Base-by-base conservation (phyloP, 2,113 vertebrate species). In the Prietella phreatophila region DNA sequence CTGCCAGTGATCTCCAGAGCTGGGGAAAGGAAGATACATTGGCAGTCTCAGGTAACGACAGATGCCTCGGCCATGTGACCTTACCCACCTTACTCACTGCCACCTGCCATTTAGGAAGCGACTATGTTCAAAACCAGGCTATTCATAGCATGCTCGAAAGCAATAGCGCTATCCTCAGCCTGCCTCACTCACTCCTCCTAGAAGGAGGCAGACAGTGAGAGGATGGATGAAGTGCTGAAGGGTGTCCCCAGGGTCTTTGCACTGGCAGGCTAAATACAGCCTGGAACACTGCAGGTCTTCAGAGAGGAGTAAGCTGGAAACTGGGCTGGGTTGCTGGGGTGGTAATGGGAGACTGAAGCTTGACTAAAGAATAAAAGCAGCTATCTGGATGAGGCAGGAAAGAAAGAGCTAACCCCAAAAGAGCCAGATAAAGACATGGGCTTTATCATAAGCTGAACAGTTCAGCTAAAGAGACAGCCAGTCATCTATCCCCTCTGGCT, bases 41-140 rank as follows among this genome's bases (percentile, higher is more conserved):
- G 93, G 90, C 91, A 91, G 88, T 92, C 90, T 80, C 93, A 93
- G 94, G 92, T 95, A 94, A 91, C 90, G 88, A 87, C 93, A 93
- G 90, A 93, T 89, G 78, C 85, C 93, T 85, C n/a, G 89, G 91
- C 91, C 90, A 75, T 88, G 88, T 92, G 90, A 91, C 89, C 88
- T 91, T 86, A 27, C 82, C 83, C 58, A 79, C 82, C 79, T 83
- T 61, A 83, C 73, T 78, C 61, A 80, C 87, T 90, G 85, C 88
- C 91, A 87, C 88, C 88, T 87, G 91, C 91, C 89, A 83, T 86
- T 85, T 89, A 93, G 93, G 92, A 94, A 94, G 93, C 91, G 85
- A 91, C 93, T 93, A 91, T 88, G 93, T 90, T 93, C 92, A 89
- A 92, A 92, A 94, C 90, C 86, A 90, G 91, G 83, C 92, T 91